Conservation (phyloP, 2,888 invertebrate species). For the Melipona bicolor region DNA sequence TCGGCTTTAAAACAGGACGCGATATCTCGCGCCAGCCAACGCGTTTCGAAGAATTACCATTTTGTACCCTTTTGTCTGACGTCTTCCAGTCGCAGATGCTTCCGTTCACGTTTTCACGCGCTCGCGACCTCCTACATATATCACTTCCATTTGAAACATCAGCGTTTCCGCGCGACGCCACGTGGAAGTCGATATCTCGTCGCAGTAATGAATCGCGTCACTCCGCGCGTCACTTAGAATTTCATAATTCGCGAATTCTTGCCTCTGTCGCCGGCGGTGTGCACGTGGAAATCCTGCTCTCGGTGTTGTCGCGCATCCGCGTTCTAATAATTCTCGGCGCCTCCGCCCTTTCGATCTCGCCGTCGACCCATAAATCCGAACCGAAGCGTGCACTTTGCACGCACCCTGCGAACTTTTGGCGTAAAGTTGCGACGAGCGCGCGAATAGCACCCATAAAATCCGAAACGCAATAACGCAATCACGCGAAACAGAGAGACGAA, state of each 20-base stretch:
- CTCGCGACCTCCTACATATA: background rate
- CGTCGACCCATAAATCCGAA: slow-evolving; percentile 62
- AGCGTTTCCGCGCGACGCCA: background rate
- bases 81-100: slow-evolving; percentile 3
- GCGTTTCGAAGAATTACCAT: slow-evolving; percentile 25
- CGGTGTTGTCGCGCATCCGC: slow-evolving; percentile 28
- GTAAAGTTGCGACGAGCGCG: slow-evolving; percentile 62
- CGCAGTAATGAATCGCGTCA: slow-evolving; percentile 32
- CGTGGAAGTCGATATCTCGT: slow-evolving; percentile 24
- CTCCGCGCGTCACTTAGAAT: slow-evolving; percentile 59
- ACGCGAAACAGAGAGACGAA: slow-evolving; percentile 50
- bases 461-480: slow-evolving; percentile 52
- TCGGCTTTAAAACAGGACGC: slow-evolving; percentile 20
- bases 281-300: slow-evolving; percentile 4
- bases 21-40: slow-evolving; percentile 14
- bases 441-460: slow-evolving; percentile 45
- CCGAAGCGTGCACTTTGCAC: slow-evolving; percentile 62
- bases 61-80: background rate
- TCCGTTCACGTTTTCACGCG: too few species aligned
- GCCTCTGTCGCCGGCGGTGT: slow-evolving; percentile 43
- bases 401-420: slow-evolving; percentile 47
- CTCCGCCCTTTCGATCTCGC: slow-evolving; percentile 66
- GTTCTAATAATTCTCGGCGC: slow-evolving; percentile 67
- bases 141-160: background rate
- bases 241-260: slow-evolving; percentile 63